Evolutionary conservation across 2,113 vertebrate genomes (phyloP), one percentile per base, ranked within the genome.

Genomic region (Gavialis gangeticus): DNA sequence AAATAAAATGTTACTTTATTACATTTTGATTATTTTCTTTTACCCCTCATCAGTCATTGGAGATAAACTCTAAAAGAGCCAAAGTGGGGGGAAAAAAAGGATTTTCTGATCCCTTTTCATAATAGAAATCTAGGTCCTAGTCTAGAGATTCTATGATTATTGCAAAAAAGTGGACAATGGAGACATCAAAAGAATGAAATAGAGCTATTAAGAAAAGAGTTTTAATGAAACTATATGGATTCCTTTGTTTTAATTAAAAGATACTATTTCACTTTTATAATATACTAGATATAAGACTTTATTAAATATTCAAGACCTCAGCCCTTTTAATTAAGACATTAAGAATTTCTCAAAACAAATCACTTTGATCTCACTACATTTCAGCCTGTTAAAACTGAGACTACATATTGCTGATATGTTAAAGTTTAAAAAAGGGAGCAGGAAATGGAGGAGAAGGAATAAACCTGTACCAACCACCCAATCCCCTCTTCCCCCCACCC

Each of bases 31-130:
- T 46, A 46, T 46, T 46, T 62, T 82, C 2, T 4, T 67, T 87
- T 84, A 5, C 0, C 77, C 82, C 73, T 6, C 55, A 59, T 16
- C 5, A 46, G 46, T 46, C 46, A 46, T 46, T 46, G 46, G 46
- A 46, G 46, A 46, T 46, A 46, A 46, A 46, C 46, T 46, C 46
- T 46, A 46, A 46, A 46, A 46, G 17, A 67, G 64, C n/a, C n/a
- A 67, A 18, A 19, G 37, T 4, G 0, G 2, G 1, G 1, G 1
- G 1, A 0, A 0, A 0, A 5, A 17, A 1, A 64, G 27, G 7
- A 14, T n/a, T 46, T 46, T 46, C 46, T 46, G 46, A 46, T 9
- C 82, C 62, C 4, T 73, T 87, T 85, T 62, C 75, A 3, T 59
- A 67, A 9, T 21, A 84, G 2, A 77, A 84, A 84, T 76, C 62